Percentiles rank a stretch among this genome's conserved stretches.
These are phyloP conservation scores for Pholis gunnellus DNA, from an alignment of 2,113 vertebrate genomes.

Conservation along the genomic window DNA sequence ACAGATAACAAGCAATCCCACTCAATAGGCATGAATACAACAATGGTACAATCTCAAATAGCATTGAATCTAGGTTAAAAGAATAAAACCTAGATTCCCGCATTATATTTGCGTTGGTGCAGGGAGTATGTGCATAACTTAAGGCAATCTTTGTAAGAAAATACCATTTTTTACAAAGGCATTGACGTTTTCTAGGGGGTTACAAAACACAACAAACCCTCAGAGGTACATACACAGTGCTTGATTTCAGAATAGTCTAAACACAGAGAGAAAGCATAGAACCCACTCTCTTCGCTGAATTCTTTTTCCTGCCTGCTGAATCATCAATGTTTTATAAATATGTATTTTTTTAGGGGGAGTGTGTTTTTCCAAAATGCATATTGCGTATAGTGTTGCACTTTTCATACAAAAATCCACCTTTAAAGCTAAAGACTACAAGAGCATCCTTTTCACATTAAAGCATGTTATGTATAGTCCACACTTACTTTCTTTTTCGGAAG, in stretches of 20 bases:
- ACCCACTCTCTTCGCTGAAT: not conserved
- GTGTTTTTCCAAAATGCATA: not conserved
- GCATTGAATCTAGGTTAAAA: constrained; percentile 45
- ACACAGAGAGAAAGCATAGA: not conserved
- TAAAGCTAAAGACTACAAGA: not conserved
- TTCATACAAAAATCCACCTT: not conserved
- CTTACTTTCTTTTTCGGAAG: constrained; percentile 97
- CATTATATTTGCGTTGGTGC: constrained; percentile 25
- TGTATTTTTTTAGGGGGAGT: not conserved
- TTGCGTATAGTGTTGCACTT: not conserved
- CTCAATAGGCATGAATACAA: constrained; percentile 24
- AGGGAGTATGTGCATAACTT: constrained; percentile 45
- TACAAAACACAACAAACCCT: not conserved
- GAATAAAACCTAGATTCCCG: constrained; percentile 22
- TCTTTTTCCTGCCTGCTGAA: not conserved
- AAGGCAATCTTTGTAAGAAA: constrained; percentile 15
- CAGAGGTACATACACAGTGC: not conserved
- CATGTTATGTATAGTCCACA: not conserved
- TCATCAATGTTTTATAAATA: not conserved
- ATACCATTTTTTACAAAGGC: not conserved
- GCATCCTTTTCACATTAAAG: not conserved
- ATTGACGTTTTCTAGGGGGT: not conserved
- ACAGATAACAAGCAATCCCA: constrained; percentile 43
- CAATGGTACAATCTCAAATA: constrained; percentile 52
- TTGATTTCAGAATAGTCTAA: not conserved